Conservation (phyloP, 2,113 vertebrate genomes). For the Dasyurus viverrinus region DNA sequence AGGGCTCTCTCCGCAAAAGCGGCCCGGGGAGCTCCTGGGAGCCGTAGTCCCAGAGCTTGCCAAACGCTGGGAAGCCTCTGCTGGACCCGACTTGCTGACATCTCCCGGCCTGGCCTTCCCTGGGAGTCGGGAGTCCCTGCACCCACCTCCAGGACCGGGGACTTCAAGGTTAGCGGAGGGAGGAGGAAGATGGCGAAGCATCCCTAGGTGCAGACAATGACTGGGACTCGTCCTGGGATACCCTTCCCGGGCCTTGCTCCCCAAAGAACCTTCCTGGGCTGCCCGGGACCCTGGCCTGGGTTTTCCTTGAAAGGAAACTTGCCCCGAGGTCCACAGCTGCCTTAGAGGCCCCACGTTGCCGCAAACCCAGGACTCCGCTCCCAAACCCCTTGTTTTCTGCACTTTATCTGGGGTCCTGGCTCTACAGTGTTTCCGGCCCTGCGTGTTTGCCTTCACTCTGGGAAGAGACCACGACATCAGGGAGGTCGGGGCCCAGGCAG, state of each 20-base stretch:
- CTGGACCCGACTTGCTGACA: background rate
- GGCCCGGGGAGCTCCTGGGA: slow-evolving; percentile 16
- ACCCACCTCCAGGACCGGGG: background rate
- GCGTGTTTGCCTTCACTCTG: no score
- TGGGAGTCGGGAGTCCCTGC: background rate
- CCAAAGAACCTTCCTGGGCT: no score
- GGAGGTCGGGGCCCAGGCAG: no score
- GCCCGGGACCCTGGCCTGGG: background rate
- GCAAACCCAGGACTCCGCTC: background rate
- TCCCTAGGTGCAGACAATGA: background rate
- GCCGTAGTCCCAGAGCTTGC: background rate
- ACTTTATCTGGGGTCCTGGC: background rate
- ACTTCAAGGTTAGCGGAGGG: background rate
- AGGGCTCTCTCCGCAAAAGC: background rate
- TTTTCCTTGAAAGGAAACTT: background rate
- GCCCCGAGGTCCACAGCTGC: background rate
- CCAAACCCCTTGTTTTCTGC: background rate
- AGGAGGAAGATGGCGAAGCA: background rate
- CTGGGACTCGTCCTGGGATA: background rate
- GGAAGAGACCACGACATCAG: no score
- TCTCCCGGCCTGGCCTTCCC: background rate
- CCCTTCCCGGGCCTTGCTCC: background rate
- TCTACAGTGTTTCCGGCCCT: no score
- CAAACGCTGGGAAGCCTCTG: background rate
- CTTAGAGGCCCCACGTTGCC: background rate